Evolutionary conservation across 2,797 vertebrate species (phyloP), one percentile per base, ranked within the genome.

Genomic region (Fratercula arctica): DNA sequence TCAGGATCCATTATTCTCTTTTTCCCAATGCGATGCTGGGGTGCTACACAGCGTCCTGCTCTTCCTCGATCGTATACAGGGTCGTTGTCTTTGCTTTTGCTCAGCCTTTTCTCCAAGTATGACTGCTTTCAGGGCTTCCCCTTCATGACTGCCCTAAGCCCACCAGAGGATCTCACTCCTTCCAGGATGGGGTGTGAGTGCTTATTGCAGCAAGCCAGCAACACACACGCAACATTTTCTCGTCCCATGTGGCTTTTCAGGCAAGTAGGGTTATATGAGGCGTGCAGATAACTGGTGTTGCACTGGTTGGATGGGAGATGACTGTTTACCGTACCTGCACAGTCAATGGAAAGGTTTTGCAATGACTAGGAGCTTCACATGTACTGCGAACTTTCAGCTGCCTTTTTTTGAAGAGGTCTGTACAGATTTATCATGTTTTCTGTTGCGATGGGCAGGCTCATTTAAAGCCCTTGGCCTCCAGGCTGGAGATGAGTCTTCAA

Each of bases 161-260:
- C 35, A 28, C 31, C 2, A 2, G 14, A 68, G 23, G 29, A 53
- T 81, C 35, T 41, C 33, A 10, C 6, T 76, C 16, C 20, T 16
- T 76, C 43, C 1, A 0, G 0, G 5, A 8, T 7, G 21, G 41
- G 5, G 0, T 50, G 7, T n/a, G 21, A 61, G 39, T 3, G 28
- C 26, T 79, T 16, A 4, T 2, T 78, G 54, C 82, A 66, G 28
- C 9, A 68, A 81, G 19, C n/a, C 51, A 87, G 59, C 33, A 31
- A 63, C 10, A 59, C 20, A 25, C 25, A 41, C 1, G 0, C 24
- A 8, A 18, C 6, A 5, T 89, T 69, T 80, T 70, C 26, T 54
- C 43, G 7, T n/a, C 43, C 12, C 33, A 2, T 1, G 0, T 68
- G 45, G 31, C 6, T 85, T 91, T 85, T 50, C 56, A 53, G 63